Conservation (phyloP, 2,113 vertebrate genomes). For the Heptranchias perlo region DNA sequence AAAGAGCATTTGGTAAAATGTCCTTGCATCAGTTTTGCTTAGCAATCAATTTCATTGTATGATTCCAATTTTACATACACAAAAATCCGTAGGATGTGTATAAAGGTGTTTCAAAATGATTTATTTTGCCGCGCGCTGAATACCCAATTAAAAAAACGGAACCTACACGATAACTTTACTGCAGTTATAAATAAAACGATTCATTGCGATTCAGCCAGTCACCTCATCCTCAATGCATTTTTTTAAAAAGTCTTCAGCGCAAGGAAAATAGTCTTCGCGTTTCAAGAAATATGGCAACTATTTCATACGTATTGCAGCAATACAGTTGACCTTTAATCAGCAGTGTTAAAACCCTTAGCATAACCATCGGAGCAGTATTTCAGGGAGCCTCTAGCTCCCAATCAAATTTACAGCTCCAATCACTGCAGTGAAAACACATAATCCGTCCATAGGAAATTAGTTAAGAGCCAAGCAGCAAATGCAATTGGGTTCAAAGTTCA, state of each 20-base stretch:
- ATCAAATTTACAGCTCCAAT: conserved; percentile 11
- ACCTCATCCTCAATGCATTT: not conserved
- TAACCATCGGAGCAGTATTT: not conserved
- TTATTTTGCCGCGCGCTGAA: not conserved
- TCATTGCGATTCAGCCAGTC: not conserved
- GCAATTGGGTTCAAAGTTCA: not conserved
- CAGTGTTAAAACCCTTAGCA: not conserved
- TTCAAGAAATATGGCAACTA: not conserved
- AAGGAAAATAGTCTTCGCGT: not conserved
- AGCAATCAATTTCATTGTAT: not conserved
- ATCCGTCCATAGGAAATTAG: not conserved
- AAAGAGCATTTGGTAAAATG: not conserved
- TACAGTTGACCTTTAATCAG: not conserved
- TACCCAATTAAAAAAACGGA: not conserved
- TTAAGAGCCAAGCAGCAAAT: not conserved
- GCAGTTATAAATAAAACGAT: not conserved
- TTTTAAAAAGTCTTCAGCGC: not conserved
- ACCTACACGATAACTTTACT: not conserved
- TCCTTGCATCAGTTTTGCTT: not conserved
- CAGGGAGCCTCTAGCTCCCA: not conserved
- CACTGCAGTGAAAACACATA: not conserved
- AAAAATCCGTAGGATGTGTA: not conserved
- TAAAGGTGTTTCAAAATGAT: not conserved
- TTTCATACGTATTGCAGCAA: not conserved
- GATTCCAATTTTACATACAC: not conserved